Base-by-base conservation (phyloP, 2,797 vertebrate species). In the Danio jaintianensis region DNA sequence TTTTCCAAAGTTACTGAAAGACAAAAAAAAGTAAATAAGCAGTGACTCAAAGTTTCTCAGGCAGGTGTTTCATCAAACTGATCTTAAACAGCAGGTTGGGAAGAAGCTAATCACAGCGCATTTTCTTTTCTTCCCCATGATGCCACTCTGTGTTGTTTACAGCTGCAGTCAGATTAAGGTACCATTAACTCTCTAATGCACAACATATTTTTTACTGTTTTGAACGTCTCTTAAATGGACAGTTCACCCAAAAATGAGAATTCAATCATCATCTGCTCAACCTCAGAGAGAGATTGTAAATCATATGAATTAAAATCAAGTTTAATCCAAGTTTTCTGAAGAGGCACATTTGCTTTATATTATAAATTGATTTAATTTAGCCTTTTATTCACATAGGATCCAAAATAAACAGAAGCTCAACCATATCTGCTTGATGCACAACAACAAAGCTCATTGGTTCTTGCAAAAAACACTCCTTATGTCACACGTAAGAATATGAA, bases 1-100 rank as follows among this genome's bases (percentile, higher is more conserved):
- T n/a, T 64, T 16, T 76, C 59, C 47, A 63, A 73, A 73, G 43
- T 62, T 40, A 11, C 43, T 20, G n/a, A 75, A 75, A 63, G 45
- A 62, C 45, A 2, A 29, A 29, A 13, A 42, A 15, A n/a, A 53
- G 13, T 42, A 29, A 9, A n/a, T n/a, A n/a, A 4, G 4, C 11
- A 18, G 36, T 71, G 36, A 55, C 16, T 53, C 36, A 36, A 20
- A n/a, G 9, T 75, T 48, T 29, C 7, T 52, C n/a, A 55, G 45
- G 50, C 63, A 58, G 42, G 42, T 78, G 53, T 58, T 10, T 69
- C 53, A 59, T 36, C 53, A 58, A 45, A 36, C 16, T 36, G 22
- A 70, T 80, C 7, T 58, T 53, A 55, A 68, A 66, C 42, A 29
- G 59, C 61, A 29, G 38, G 67, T 38, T 61, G 4, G 68, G 20